Percentiles rank a stretch among this genome's conserved stretches.
Evolutionary conservation across 37 sponge, comb jelly and placozoan species (phyloP).

Genomic region (Ianthella basta): DNA sequence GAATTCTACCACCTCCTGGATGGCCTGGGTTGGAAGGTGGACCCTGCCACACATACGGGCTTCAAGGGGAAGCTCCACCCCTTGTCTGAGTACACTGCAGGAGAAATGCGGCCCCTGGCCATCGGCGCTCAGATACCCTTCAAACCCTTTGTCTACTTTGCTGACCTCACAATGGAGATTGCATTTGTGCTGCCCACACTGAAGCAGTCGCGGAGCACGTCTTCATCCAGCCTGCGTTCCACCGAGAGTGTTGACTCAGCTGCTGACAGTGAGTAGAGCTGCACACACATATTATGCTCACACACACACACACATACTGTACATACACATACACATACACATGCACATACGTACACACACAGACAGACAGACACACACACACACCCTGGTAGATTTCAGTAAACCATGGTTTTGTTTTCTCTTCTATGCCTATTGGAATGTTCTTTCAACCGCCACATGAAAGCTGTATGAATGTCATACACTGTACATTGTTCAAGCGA

Average conservation of each 20-base stretch:
- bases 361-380: slow-evolving; percentile 29
- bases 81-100: background rate
- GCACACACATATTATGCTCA: background rate
- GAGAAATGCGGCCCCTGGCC: slow-evolving; percentile 1
- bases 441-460: no score
- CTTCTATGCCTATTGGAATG: no score
- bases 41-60: slow-evolving; percentile 74
- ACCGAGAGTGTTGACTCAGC: slow-evolving; percentile 65
- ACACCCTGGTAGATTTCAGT: no score
- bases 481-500: no score
- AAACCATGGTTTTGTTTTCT: no score
- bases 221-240: slow-evolving; percentile 66
- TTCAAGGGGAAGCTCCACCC: slow-evolving; percentile 76
- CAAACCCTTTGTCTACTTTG: slow-evolving; percentile 80
- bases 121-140: slow-evolving; percentile 58
- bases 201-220: slow-evolving; percentile 2
- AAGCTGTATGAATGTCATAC: no score
- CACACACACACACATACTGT: slow-evolving; percentile 12
- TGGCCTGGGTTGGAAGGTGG: slow-evolving; percentile 87
- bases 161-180: slow-evolving; percentile 74
- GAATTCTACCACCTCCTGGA: slow-evolving; percentile 76
- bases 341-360: slow-evolving; percentile 5
- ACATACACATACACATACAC: slow-evolving; percentile 10
- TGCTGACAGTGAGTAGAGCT: slow-evolving; percentile 21
- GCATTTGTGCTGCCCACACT: slow-evolving; percentile 77